Evolutionary conservation across 2,888 invertebrate genomes (phyloP).

Genomic region (Catocala nupta): DNA sequence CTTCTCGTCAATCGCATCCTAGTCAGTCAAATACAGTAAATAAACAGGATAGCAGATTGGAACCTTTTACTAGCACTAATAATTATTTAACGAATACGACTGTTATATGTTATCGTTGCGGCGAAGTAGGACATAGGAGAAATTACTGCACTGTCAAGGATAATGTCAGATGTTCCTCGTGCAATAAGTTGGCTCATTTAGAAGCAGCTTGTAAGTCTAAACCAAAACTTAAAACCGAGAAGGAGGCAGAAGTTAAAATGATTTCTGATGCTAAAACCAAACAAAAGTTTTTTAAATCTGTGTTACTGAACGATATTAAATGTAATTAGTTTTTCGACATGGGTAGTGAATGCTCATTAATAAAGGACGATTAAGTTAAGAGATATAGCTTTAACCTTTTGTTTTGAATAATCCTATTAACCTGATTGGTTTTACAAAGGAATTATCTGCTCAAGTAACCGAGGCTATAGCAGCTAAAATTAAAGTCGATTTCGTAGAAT

Average conservation of each 20-base stretch:
- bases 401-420: conserved; percentile 3
- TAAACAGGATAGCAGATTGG: not conserved
- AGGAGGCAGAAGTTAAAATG: conserved; percentile 6
- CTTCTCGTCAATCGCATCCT: not conserved
- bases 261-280: conserved; percentile 6
- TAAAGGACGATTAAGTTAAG: not conserved
- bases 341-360: conserved; percentile 13
- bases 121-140: conserved; percentile 14
- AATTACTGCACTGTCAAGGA: not conserved
- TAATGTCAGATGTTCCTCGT: conserved; percentile 1
- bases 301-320: not conserved
- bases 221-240: conserved; percentile 4
- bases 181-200: conserved; percentile 8
- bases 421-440: conserved; percentile 8
- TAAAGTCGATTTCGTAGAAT: conserved; percentile 8
- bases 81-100: not conserved
- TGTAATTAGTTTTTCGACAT: conserved; percentile 8
- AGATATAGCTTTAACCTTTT: not conserved
- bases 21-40: not conserved
- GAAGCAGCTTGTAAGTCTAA: conserved; percentile 13
- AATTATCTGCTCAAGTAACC: conserved; percentile 5
- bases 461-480: not conserved
- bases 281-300: conserved; percentile 11
- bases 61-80: not conserved
- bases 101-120: conserved; percentile 14